phyloP scores from a whole-genome alignment of 2,113 vertebrate species.

The Marmota monax region DNA sequence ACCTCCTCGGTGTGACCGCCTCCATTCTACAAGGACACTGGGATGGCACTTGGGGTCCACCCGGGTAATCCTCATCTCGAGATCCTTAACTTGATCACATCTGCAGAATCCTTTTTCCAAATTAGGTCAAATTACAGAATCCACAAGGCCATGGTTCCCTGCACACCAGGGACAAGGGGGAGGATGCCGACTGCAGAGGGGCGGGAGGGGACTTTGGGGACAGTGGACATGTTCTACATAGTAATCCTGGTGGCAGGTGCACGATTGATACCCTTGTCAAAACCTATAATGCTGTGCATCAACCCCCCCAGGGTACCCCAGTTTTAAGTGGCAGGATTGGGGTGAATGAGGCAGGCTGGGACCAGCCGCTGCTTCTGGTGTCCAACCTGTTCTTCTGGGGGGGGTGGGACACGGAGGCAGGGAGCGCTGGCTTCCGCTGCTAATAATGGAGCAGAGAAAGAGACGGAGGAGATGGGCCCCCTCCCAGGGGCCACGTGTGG shows the following conservation, averaged over 20 bases:
- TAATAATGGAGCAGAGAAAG: slow-evolving; percentile 31
- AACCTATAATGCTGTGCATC: neutral
- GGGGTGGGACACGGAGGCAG: neutral
- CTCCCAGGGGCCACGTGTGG: neutral
- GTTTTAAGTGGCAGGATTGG: neutral
- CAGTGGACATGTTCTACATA: neutral
- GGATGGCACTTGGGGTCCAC: neutral
- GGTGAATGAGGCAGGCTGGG: neutral
- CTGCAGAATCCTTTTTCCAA: neutral
- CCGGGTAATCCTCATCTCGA: neutral
- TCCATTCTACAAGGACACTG: neutral
- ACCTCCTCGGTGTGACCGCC: neutral
- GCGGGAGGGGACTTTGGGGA: neutral
- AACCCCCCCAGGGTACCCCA: neutral
- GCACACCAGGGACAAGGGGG: neutral
- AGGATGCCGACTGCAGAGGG: neutral
- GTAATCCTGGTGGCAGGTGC: neutral
- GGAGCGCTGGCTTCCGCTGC: neutral
- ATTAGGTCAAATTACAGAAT: neutral
- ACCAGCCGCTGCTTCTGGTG: neutral
- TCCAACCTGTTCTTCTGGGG: neutral
- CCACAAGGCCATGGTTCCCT: neutral
- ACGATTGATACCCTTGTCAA: neutral
- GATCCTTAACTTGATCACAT: slow-evolving; percentile 16
- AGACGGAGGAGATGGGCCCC: neutral